Percentiles rank a stretch among this genome's conserved stretches.
These are phyloP conservation scores for Quiscalus mexicanus DNA, from an alignment of 2,113 vertebrate species.

Conservation along the genomic window DNA sequence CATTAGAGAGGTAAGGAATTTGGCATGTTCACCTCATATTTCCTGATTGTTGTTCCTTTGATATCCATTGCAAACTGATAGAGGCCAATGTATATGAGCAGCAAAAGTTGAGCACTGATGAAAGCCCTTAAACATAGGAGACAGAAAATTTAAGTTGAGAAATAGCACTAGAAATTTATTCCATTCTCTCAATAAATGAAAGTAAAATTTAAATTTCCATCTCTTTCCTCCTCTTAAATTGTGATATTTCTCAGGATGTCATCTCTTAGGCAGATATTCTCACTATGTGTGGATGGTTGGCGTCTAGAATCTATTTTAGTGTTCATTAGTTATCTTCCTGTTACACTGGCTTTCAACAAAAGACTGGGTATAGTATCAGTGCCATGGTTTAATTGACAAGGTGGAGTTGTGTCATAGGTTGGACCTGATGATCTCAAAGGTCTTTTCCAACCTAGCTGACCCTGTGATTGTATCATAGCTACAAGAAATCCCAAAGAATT, in stretches of 20 bases:
- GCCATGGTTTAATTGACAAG: not conserved
- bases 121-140: not conserved
- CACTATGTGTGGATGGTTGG: not conserved
- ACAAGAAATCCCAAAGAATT: not conserved
- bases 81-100: not conserved
- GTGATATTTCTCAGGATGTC: not conserved
- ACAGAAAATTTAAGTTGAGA: not conserved
- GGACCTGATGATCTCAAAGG: not conserved
- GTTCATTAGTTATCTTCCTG: not conserved
- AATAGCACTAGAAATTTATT: not conserved
- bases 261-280: not conserved
- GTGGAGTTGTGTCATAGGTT: not conserved
- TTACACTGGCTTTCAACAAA: not conserved
- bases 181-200: not conserved
- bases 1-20: constrained; percentile 90
- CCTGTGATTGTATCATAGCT: not conserved
- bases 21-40: not conserved
- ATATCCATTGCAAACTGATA: not conserved
- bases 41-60: not conserved
- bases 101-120: not conserved
- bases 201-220: not conserved
- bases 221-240: not conserved
- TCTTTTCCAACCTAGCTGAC: not conserved
- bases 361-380: not conserved
- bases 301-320: not conserved